Evolutionary conservation across 1,140 invertebrate species (phyloP), one percentile per base, ranked within the genome.

Genomic region (Paramacrobiotus metropolitanus): DNA sequence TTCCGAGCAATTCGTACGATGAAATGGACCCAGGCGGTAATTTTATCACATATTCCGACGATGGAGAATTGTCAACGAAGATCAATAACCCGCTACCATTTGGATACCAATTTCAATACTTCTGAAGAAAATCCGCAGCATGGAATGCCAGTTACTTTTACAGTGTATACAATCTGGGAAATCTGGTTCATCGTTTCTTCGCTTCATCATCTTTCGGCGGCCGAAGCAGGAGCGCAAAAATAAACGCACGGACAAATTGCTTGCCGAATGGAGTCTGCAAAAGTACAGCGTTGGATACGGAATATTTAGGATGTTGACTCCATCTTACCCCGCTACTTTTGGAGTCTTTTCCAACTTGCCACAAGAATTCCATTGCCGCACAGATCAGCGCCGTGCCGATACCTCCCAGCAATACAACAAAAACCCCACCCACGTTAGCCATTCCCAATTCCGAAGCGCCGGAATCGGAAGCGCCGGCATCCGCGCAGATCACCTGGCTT

Each of bases 371-470:
- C 3, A 80, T 74, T 48, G 83, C 73, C 0, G 80, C 81, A 30
- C 68, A 67, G 45, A 70, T 48, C 31, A 69, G 65, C 15, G 71
- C 67, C 15, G 69, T 62, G 31, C 60, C 31, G n/a, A 69, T 64
- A 20, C 75, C 75, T 24, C 77, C 77, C 1, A 82, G 77, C 0
- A 94, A 73, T 0, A 92, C 86, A 1, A 92, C 79, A 71, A 90
- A 94, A 15, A 93, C 86, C 60, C 89, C 90, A 61, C 87, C 86
- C 9, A 93, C 84, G 65, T 88, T 85, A 28, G 81, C 79, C 40
- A 92, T 77, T 21, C 80, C 82, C 30, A 79, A 68, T 61, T 75
- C 70, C 28, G 67, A 68, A 1, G 69, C 70, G 29, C 65, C 64
- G 31, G 64, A 66, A 9, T 66, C 64, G 18, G 63, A 60, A 40